Base-by-base conservation (phyloP, 2,113 vertebrate genomes). In the Rutilus rutilus region DNA sequence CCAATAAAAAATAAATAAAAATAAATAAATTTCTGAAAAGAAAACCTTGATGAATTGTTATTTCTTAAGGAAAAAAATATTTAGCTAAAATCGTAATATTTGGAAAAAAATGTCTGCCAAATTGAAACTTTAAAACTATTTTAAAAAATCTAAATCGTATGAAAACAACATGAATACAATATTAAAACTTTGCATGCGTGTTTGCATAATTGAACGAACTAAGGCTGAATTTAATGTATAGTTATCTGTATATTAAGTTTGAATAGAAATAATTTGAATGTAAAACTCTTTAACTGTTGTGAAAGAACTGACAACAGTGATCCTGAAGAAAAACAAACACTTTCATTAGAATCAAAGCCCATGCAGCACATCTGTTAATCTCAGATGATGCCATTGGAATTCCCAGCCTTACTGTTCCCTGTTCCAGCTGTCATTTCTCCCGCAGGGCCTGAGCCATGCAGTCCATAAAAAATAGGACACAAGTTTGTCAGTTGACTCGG, bases 401-500 rank as follows among this genome's bases (percentile, higher is more conserved):
- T 27, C 50, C n/a, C 14, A 75, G 45, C 73, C 14, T 47, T 75
- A 25, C 73, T 78, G 76, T 78, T 39, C 76, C 33, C 77, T n/a
- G 33, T 39, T 59, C 30, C 77, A 79, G 77, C 57, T 69, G 79
- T 82, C 62, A 50, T 6, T 47, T 67, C 8, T 54, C 62, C 80
- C 45, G 6, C 25, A 36, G 75, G 64, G 64, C 52, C 65, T 47
- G 17, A 39, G 45, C 42, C 12, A 36, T 33, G 60, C 25, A 47
- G n/a, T 50, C 39, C 25, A n/a, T 78, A 27, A 45, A 77, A 60
- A 71, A 21, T 65, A 60, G 50, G 47, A 74, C 88, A 77, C 71
- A 82, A 33, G 78, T 65, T 27, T 47, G 67, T 89, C 88, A 85
- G 86, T 69, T 69, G 86, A 87, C 75, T 86, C 33, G 23, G 45